Evolutionary conservation across 2,888 invertebrate species (phyloP), one percentile per base, ranked within the genome.

Genomic region (Chrysolina haemoptera): DNA sequence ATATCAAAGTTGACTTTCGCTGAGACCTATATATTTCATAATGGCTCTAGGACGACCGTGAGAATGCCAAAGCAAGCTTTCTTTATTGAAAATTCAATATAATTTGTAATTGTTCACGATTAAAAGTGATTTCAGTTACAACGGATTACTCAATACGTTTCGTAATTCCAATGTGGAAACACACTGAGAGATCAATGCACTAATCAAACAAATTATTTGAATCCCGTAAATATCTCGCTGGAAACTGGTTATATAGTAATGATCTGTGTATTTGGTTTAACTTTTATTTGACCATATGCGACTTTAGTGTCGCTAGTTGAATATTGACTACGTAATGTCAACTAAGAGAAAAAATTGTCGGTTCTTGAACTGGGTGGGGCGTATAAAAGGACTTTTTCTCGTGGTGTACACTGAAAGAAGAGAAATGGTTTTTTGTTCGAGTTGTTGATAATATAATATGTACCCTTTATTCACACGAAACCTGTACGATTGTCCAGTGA

Each of bases 51-150:
- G 59, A 59, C 59, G 59, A 59, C 59, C 59, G 59, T 59, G 59
- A 59, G 59, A 59, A 59, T 59, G 59, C 35, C 9, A 3, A 0
- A 35, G 59, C 16, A 62, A 67, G 69, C 69, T 73, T 73, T 73
- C 73, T 70, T 70, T 70, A 69, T 70, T 70, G 73, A 66, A 73
- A 73, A 73, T 59, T 69, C 73, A 69, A 73, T 70, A 67, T 50
- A 70, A 73, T 70, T 70, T 70, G 73, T 73, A 70, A 73, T 73
- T 73, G 73, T 70, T 73, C 73, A 70, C 66, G 62, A 73, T 73
- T 53, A 62, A 59, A 73, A 50, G 70, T 70, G 50, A 70, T 73
- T 66, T 73, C 73, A 66, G 70, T 68, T 73, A 73, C 68, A 46
- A 64, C 40, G 18, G 40, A 35, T 73, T 73, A 70, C 73, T 16